These are phyloP conservation scores for Poecilus cupreus DNA, from an alignment of 2,888 invertebrate species.

Conservation along the genomic window DNA sequence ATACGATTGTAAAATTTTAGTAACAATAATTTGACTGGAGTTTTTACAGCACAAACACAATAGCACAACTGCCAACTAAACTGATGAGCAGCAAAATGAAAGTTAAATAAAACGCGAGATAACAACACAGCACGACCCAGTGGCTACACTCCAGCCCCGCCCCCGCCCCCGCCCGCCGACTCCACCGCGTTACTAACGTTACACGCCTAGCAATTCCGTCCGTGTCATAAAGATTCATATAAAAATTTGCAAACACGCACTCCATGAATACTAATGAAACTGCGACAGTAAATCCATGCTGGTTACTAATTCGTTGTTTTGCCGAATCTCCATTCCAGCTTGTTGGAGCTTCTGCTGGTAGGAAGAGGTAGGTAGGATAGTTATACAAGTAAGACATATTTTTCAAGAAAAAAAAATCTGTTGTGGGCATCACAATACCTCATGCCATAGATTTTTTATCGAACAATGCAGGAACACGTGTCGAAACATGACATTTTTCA, in stretches of 20 bases:
- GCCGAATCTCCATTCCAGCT: not conserved
- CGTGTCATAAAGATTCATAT: conserved; percentile 43
- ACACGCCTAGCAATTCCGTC: not conserved
- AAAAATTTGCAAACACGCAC: conserved; percentile 39
- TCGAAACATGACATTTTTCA: too few species aligned
- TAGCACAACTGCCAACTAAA: not conserved
- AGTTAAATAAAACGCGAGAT: conserved; percentile 24
- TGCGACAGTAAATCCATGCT: conserved; percentile 15
- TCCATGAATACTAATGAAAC: conserved; percentile 27
- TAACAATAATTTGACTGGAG: not conserved
- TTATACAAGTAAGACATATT: too few species aligned
- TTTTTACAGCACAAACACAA: not conserved
- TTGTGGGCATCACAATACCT: too few species aligned
- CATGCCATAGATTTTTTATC: too few species aligned
- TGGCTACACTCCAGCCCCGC: not conserved
- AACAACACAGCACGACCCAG: not conserved
- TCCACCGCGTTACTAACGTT: too few species aligned
- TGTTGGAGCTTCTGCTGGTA: not conserved
- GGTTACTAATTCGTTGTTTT: conserved; percentile 20
- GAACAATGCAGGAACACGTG: too few species aligned
- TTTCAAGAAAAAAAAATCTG: too few species aligned
- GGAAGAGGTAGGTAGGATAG: too few species aligned
- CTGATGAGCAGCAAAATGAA: conserved; percentile 6
- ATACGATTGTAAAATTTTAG: not conserved
- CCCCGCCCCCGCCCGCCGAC: not conserved